Evolutionary conservation across 2,888 invertebrate species (phyloP).

Genomic region (Parnassius smintheus): DNA sequence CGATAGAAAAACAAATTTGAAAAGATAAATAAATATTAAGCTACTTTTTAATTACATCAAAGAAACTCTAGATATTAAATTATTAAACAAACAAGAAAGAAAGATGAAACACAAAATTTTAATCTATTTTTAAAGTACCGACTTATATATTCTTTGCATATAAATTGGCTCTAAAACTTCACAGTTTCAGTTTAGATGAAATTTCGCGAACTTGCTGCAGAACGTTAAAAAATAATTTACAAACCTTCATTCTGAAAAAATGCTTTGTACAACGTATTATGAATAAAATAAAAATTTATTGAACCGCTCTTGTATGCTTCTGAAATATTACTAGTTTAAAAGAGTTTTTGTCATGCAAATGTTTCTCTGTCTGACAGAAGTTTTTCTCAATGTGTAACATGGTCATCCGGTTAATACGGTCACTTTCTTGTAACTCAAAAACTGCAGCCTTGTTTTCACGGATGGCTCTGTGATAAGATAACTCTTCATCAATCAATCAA

Average conservation of each 20-base stretch:
- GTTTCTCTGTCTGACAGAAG: too few relatives aligned
- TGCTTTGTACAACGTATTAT: neutral
- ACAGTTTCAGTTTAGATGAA: constrained; percentile 2
- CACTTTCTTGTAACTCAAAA: too few relatives aligned
- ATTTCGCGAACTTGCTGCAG: neutral
- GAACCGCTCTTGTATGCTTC: constrained; percentile 1
- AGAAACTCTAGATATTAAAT: neutral
- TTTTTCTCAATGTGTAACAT: too few relatives aligned
- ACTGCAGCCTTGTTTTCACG: too few relatives aligned
- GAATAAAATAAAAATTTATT: constrained; percentile 6
- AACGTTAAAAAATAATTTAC: constrained; percentile 4
- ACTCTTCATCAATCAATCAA: too few relatives aligned
- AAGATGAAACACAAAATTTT: neutral
- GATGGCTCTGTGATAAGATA: too few relatives aligned
- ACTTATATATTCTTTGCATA: constrained; percentile 4
- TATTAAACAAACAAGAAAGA: neutral
- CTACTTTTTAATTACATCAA: neutral
- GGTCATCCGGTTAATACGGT: too few relatives aligned
- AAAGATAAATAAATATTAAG: neutral
- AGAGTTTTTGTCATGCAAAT: too few relatives aligned
- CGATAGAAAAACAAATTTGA: too few relatives aligned
- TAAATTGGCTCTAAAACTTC: neutral
- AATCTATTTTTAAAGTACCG: neutral
- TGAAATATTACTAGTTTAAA: neutral
- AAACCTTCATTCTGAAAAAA: constrained; percentile 14